A percentile compares a stretch with the other conserved stretches of the same genome.
These are phyloP conservation scores for Ametastegia equiseti DNA, from an alignment of 2,888 invertebrate species.

Conservation along the genomic window DNA sequence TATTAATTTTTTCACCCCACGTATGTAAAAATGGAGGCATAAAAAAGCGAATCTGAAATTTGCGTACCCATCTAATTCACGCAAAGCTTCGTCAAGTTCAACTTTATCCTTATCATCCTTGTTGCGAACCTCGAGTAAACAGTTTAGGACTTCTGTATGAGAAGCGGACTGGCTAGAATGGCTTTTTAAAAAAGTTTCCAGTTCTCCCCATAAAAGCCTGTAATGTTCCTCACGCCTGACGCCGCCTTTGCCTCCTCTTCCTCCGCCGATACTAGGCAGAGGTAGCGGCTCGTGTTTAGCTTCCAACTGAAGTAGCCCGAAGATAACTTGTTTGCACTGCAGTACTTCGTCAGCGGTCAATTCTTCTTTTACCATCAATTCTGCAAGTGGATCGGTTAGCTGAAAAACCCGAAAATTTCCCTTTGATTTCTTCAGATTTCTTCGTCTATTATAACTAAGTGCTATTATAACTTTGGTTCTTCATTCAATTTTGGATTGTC, in stretches of 20 bases:
- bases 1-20: too few species aligned
- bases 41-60: neutral
- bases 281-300: constrained; percentile 90
- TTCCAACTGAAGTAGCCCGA: constrained; percentile 88
- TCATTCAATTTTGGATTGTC: too few species aligned
- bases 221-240: constrained; percentile 90
- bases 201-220: constrained; percentile 91
- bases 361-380: constrained; percentile 88
- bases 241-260: constrained; percentile 77
- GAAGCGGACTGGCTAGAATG: constrained; percentile 81
- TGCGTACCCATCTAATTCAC: constrained; percentile 79
- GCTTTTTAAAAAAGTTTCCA: constrained; percentile 89
- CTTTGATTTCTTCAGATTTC: too few species aligned
- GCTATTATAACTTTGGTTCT: too few species aligned
- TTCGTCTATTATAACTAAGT: too few species aligned
- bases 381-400: constrained; percentile 89
- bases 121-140: constrained; percentile 85
- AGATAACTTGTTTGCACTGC: constrained; percentile 91
- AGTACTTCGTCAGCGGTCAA: constrained; percentile 91
- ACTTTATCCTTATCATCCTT: constrained; percentile 80
- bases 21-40: too few species aligned
- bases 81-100: constrained; percentile 80
- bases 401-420: constrained; percentile 72
- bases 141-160: constrained; percentile 88
- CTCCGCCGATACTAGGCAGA: constrained; percentile 82